Base-by-base conservation (phyloP, 2,888 invertebrate species). In the Pterobdella sp. region DNA sequence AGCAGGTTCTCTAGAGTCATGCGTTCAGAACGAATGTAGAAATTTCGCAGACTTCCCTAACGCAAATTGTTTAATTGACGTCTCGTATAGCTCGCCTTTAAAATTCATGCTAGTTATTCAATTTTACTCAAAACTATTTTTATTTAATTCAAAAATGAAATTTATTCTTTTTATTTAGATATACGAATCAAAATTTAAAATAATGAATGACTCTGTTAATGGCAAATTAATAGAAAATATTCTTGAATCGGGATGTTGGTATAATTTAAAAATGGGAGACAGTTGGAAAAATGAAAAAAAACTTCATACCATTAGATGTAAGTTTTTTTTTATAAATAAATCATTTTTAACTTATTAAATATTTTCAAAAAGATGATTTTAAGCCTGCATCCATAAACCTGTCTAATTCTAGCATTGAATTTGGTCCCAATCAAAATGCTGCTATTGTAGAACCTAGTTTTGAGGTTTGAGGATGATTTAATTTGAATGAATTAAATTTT, bases 381-480 rank as follows among this genome's bases (percentile, higher is more conserved):
- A 95, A 95, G 84, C 96, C 96, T 78, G 95, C 95, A n/a, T 95
- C 94, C 79, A 93, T 95, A 72, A 95, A 95, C 84, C 89, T 90
- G 66, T 91, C 90, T 80, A 90, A 91, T 87, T 93, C 94, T 52
- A 89, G 89, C 35, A 89, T 96, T 74, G 93, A 94, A 84, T 91
- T 95, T 76, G 92, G 92, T 77, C 88, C 89, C 78, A 91, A 90
- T 82, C 91, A 93, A 85, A 84, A 85, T 77, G 86, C 87, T 26
- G 92, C 93, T 85, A 92, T 96, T 80, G 92, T 92, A 78, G 92
- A 95, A 79, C 95, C 95, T 77, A 93, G 95, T 88, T 88, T 92
- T 83, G 94, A 94, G 79, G 84, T 56, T 7, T 56, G n/a, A 56
- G 49, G 7, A 22, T 42, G 49, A 14, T 42, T 14, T 22, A 42